phyloP scores from a whole-genome alignment of 2,888 invertebrate species.

The Tetragonisca angustula region DNA sequence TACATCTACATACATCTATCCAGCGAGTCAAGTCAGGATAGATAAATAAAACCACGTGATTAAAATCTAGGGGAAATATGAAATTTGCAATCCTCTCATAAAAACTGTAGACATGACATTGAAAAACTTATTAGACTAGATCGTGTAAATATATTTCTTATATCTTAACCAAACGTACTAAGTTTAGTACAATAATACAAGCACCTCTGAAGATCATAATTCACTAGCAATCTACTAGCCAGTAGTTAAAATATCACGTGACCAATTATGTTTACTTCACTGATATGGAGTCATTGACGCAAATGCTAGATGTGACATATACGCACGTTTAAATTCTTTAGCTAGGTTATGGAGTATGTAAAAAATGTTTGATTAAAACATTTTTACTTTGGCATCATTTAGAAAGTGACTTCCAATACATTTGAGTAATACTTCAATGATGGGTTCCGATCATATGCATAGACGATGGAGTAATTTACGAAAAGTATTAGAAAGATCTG shows the following conservation, averaged over 20 bases:
- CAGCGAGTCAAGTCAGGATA: background rate
- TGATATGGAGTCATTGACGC: background rate
- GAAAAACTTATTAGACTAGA: no score
- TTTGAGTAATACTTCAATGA: conserved; percentile 43
- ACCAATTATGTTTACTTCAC: background rate
- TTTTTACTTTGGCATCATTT: background rate
- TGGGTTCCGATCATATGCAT: conserved; percentile 82
- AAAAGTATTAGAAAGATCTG: conserved; percentile 94
- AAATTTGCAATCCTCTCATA: background rate
- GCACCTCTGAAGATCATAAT: background rate
- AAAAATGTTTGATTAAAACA: conserved; percentile 21
- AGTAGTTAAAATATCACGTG: background rate
- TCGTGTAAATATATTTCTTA: no score
- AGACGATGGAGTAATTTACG: conserved; percentile 93
- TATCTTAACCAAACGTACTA: background rate
- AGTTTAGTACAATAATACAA: background rate
- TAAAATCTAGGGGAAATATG: background rate
- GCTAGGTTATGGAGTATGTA: conserved; percentile 30
- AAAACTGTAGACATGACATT: background rate
- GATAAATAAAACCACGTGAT: conserved; percentile 4
- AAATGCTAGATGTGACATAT: background rate
- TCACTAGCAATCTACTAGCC: background rate
- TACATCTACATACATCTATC: background rate
- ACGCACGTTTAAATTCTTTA: background rate
- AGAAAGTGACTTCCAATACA: conserved; percentile 2